A percentile compares a stretch with the other conserved stretches of the same genome.
Evolutionary conservation across 1,140 invertebrate genomes (phyloP).

Genomic region (Catajapyx aquilonaris): DNA sequence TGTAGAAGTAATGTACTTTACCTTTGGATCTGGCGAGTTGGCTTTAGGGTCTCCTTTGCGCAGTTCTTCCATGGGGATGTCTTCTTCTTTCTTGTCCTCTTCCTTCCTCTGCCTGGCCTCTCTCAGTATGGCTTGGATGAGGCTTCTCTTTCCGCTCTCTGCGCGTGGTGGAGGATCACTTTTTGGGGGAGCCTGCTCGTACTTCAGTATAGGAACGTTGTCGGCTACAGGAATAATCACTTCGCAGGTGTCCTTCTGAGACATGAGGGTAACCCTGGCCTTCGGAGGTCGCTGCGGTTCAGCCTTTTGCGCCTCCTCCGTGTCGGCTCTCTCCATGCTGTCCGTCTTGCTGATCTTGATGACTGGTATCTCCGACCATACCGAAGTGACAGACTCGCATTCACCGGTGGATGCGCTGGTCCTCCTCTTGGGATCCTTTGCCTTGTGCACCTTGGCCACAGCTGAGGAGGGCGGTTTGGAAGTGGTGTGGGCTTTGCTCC

Average conservation of each 20-base stretch:
- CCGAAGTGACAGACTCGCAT: conserved; percentile 3
- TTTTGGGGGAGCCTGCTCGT: background rate
- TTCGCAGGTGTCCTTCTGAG: background rate
- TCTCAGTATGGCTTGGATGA: background rate
- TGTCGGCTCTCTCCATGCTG: conserved; percentile 7
- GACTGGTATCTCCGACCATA: conserved; percentile 14
- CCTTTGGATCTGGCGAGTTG: no score
- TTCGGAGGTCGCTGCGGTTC: background rate
- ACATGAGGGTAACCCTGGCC: background rate
- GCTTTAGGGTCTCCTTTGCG: no score
- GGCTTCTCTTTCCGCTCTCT: background rate
- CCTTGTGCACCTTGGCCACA: no score
- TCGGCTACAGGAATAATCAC: no score
- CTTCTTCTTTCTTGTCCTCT: no score
- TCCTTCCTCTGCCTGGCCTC: background rate
- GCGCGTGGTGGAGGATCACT: background rate
- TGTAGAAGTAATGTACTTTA: no score
- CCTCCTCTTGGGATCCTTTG: background rate
- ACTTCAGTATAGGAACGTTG: background rate
- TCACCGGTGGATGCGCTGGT: background rate
- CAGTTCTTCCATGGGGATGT: no score
- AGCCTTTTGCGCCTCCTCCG: background rate
- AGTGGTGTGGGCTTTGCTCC: background rate
- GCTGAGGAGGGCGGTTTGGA: background rate
- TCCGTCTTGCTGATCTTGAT: conserved; percentile 14